Evolutionary conservation across 2,797 vertebrate genomes (phyloP).

Genomic region (Masticophis lateralis): DNA sequence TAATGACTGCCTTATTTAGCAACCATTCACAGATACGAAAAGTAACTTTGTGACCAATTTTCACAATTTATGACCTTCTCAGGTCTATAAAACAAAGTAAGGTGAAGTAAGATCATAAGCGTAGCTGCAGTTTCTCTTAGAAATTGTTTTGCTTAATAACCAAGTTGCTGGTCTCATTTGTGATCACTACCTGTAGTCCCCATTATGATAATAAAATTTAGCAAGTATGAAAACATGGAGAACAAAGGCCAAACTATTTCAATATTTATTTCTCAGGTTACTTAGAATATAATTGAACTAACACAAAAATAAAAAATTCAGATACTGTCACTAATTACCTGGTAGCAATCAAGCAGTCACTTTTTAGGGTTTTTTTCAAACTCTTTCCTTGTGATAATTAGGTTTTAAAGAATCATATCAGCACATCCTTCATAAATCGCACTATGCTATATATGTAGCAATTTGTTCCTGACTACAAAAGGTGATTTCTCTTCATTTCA

Average conservation of each 20-base stretch:
- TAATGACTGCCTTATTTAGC: neutral
- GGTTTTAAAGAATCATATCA: neutral
- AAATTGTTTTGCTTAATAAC: neutral
- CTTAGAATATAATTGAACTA: neutral
- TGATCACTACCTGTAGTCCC: neutral
- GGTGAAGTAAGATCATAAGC: neutral
- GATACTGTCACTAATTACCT: neutral
- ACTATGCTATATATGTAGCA: neutral
- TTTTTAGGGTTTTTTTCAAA: neutral
- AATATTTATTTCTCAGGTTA: neutral
- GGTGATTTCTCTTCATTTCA: neutral
- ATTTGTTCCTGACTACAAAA: neutral
- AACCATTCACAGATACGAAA: neutral
- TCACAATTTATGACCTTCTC: neutral
- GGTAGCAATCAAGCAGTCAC: neutral
- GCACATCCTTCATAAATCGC: neutral
- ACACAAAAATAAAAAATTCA: rapidly evolving
- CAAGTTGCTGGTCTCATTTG: neutral
- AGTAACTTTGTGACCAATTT: neutral
- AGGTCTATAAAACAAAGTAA: neutral
- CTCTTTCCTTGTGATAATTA: neutral
- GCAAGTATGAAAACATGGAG: neutral
- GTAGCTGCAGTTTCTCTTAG: neutral
- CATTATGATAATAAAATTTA: neutral
- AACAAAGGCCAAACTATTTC: neutral